These are phyloP conservation scores for Ptyas mucosa DNA, from an alignment of 2,113 vertebrate genomes.

Conservation along the genomic window DNA sequence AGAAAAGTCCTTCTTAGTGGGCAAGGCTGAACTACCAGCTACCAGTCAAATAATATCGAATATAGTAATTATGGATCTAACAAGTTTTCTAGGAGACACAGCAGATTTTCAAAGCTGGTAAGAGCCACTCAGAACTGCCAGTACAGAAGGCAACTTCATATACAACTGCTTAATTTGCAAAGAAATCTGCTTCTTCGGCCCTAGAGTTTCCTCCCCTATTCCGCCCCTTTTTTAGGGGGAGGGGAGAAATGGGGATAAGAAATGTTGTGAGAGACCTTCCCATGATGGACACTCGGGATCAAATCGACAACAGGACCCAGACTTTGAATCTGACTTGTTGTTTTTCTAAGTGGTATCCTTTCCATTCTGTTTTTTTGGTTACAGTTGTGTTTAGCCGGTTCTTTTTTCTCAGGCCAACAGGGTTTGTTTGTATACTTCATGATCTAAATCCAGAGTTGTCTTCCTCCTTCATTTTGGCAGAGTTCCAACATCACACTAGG, in stretches of 20 bases:
- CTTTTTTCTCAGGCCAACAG: neutral
- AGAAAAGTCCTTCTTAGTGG: slow-evolving; percentile 18
- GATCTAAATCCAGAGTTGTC: neutral
- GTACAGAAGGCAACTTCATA: neutral
- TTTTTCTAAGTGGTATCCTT: neutral
- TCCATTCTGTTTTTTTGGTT: neutral
- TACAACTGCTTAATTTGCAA: neutral
- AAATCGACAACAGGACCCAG: neutral
- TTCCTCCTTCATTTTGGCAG: neutral
- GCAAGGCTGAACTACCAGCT: neutral
- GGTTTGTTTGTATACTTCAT: neutral
- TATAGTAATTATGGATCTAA: slow-evolving; percentile 42
- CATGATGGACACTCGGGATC: neutral
- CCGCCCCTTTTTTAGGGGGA: neutral
- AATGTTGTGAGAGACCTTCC: neutral
- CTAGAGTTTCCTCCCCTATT: neutral
- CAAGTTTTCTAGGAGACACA: slow-evolving; percentile 32
- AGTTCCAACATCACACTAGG: neutral
- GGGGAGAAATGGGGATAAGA: neutral
- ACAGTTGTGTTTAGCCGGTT: neutral
- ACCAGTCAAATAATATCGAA: neutral
- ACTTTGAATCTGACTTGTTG: neutral
- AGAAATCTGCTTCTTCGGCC: neutral
- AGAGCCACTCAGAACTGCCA: neutral
- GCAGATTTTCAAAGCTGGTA: neutral